Conservation (phyloP, 2,888 invertebrate genomes). For the Philopedon plagiatum region DNA sequence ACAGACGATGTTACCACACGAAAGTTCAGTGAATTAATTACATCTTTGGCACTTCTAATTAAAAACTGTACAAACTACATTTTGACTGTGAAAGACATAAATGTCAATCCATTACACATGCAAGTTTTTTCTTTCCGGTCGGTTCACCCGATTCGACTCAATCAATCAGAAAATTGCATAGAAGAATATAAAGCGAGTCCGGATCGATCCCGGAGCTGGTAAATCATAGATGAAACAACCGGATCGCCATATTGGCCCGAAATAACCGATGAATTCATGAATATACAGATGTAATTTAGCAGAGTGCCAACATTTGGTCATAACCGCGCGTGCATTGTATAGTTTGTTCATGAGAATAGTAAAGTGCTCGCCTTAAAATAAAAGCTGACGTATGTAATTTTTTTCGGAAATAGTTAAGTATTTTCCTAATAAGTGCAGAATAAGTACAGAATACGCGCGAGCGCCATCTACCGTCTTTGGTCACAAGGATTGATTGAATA, state of each 20-base stretch:
- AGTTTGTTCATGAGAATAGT: background rate
- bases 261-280: constrained; percentile 56
- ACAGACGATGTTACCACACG: no score
- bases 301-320: constrained; percentile 57
- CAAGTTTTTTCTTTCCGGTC: background rate
- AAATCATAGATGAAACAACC: constrained; percentile 19
- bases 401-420: no score
- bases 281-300: constrained; percentile 63
- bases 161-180: constrained; percentile 20
- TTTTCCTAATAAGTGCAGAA: no score
- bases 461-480: no score
- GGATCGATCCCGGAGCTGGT: background rate
- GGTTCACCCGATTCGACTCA: background rate
- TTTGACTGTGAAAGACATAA: no score
- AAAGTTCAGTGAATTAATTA: no score
- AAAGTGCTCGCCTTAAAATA: no score
- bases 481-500: no score
- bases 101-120: background rate
- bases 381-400: no score
- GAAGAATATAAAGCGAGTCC: background rate
- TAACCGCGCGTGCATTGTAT: constrained; percentile 27
- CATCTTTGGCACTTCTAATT: no score
- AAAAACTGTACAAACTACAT: no score
- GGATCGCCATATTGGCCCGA: constrained; percentile 35
- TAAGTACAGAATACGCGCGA: no score